phyloP scores from a whole-genome alignment of 2,888 invertebrate species.

The Agrenia bidenticulata region DNA sequence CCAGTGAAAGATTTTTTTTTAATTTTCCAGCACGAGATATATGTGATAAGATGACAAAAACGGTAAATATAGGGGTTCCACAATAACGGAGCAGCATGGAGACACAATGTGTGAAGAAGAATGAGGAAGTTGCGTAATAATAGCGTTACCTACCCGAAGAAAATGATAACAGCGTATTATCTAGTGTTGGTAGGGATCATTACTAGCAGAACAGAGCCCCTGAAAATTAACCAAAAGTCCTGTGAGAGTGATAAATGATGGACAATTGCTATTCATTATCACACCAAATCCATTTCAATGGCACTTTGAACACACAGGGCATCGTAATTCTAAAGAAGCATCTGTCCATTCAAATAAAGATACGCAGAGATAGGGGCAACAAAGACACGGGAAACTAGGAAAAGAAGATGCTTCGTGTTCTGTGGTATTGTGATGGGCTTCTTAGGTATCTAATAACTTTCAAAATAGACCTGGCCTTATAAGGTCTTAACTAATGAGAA shows the following conservation, averaged over 20 bases:
- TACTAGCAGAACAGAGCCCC: conserved; percentile 19
- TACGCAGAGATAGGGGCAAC: too few species aligned
- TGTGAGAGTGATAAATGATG: conserved; percentile 39
- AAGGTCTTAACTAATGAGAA: conserved; percentile 1
- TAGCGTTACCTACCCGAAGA: conserved; percentile 40
- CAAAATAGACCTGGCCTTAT: neutral
- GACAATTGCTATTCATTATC: conserved; percentile 37
- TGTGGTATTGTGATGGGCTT: too few species aligned
- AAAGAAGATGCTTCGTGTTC: too few species aligned
- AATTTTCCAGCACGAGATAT: too few species aligned
- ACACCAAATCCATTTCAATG: conserved; percentile 15
- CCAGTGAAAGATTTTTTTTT: neutral
- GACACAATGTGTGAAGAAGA: conserved; percentile 9
- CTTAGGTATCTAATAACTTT: too few species aligned
- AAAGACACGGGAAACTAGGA: too few species aligned
- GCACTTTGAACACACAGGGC: conserved; percentile 7
- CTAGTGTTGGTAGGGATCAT: conserved; percentile 1
- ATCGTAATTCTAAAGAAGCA: neutral
- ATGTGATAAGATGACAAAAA: too few species aligned
- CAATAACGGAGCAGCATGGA: neutral
- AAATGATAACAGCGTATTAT: conserved; percentile 1
- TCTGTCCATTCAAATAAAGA: neutral
- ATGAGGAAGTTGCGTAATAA: conserved; percentile 16
- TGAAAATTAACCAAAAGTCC: conserved; percentile 31
- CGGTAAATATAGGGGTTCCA: too few species aligned